These are phyloP conservation scores for Hypsopygia costalis DNA, from an alignment of 2,888 invertebrate species.

Conservation along the genomic window DNA sequence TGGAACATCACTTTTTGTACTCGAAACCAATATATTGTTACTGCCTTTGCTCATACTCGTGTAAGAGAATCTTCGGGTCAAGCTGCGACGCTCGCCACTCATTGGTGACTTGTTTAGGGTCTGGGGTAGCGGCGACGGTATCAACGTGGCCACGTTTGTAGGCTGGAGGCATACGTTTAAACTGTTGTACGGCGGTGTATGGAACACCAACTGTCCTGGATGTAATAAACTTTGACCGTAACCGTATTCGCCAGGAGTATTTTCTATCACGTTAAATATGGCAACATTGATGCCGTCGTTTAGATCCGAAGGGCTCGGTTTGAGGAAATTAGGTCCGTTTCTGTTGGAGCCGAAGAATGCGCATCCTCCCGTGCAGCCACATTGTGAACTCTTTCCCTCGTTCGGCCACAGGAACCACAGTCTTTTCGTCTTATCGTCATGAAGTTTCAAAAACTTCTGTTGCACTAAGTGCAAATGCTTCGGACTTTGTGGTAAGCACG, in stretches of 20 bases:
- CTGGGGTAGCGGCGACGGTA: constrained; percentile 68
- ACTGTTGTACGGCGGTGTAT: constrained; percentile 92
- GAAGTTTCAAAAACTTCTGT: constrained; percentile 89
- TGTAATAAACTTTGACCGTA: constrained; percentile 97
- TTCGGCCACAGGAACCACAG: constrained; percentile 97
- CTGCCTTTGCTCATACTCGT: constrained; percentile 71
- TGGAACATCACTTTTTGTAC: constrained; percentile 85
- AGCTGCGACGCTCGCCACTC: constrained; percentile 57
- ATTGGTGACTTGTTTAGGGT: constrained; percentile 62
- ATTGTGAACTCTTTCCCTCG: constrained; percentile 86
- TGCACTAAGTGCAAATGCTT: constrained; percentile 89
- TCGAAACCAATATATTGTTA: constrained; percentile 61
- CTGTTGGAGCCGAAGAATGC: constrained; percentile 95
- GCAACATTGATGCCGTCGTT: constrained; percentile 92
- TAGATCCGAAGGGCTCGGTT: constrained; percentile 89
- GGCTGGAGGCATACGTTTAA: constrained; percentile 89
- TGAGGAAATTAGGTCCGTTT: constrained; percentile 94
- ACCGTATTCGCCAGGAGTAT: constrained; percentile 90
- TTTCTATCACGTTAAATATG: constrained; percentile 85
- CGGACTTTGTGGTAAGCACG: constrained; percentile 88
- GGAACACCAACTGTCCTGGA: constrained; percentile 91
- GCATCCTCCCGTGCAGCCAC: constrained; percentile 98
- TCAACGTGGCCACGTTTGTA: constrained; percentile 62
- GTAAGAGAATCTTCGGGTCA: constrained; percentile 73
- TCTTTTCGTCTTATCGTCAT: constrained; percentile 91